These are phyloP conservation scores for Scytalopus superciliaris DNA, from an alignment of 2,113 vertebrate genomes.

Conservation along the genomic window DNA sequence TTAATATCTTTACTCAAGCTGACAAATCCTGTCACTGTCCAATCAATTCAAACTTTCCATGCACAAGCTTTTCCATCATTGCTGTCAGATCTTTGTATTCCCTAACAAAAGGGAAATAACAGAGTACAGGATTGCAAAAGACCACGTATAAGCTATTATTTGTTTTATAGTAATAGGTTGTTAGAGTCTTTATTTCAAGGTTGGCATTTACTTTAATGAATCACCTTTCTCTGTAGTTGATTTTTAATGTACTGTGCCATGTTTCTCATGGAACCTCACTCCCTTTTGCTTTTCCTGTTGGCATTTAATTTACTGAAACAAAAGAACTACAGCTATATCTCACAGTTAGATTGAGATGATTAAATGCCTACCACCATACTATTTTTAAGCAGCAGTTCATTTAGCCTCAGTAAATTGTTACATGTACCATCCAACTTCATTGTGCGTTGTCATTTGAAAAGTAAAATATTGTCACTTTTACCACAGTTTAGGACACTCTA, in stretches of 20 bases:
- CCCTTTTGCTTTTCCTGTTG: not conserved
- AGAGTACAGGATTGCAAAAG: not conserved
- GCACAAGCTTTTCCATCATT: not conserved
- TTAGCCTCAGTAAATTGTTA: not conserved
- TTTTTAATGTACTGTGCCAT: not conserved
- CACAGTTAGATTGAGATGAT: not conserved
- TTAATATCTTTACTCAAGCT: not conserved
- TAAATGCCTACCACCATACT: not conserved
- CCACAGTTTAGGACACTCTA: not conserved
- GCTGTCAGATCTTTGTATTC: not conserved
- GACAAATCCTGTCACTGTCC: not conserved
- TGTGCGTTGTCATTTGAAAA: not conserved
- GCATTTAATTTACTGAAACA: conserved; percentile 22
- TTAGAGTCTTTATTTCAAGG: not conserved
- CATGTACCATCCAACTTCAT: not conserved
- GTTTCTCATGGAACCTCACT: not conserved
- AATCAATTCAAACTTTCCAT: not conserved
- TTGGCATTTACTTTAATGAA: not conserved
- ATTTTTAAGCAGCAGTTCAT: conserved; percentile 33
- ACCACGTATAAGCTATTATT: not conserved
- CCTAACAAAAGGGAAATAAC: not conserved
- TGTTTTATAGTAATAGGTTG: not conserved
- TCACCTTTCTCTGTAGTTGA: not conserved
- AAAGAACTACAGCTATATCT: not conserved
- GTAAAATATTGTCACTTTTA: not conserved